Base-by-base conservation (phyloP, 53 echinoderm and acorn worm species). In the Holothuria scabra region DNA sequence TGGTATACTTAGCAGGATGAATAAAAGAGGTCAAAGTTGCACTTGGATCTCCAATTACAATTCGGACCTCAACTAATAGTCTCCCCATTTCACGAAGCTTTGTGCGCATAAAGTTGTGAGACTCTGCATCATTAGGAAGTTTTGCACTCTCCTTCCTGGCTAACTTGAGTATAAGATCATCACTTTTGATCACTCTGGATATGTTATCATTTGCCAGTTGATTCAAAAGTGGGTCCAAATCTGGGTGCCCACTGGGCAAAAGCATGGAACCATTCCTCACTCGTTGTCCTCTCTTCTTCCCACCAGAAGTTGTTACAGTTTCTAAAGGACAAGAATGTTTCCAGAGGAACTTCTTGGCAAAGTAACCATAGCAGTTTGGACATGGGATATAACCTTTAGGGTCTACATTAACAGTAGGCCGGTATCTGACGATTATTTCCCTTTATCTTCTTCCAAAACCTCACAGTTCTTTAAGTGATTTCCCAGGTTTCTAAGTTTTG, bases 391-490 rank as follows among this genome's bases (percentile, higher is more conserved):
- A 90, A 20, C 83, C 87, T 60, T 59, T 72, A 20, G 90, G 87
- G 76, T 88, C 88, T 1, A 84, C 84, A 13, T 64, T 76, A 2
- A 25, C 59, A 24, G 76, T 59, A 8, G 93, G 93, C 35, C 90
- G 57, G 23, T 93, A 84, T 29, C 59, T 83, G 24, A 87, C 90
- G 5, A 90, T 87, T 26, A 93, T 80, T 28, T 62, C 66, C 2
- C 93, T 26, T 65, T 58, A 7, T 87, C 93, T 56, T 67, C 67
- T 28, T 87, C 76, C 3, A 93, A 32, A 70, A 93, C 90, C 1
- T 90, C 66, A 41, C 67, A 84, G 66, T 93, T 93, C 60, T 92
- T 90, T 19, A 87, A n/a, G 62, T 90, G 93, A 69, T 92, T 90
- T 5, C 93, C 89, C 12, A 92, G 46, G 31, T 92, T 92, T 65